phyloP scores from a whole-genome alignment of 2,888 invertebrate species.

The Atherix ibis region DNA sequence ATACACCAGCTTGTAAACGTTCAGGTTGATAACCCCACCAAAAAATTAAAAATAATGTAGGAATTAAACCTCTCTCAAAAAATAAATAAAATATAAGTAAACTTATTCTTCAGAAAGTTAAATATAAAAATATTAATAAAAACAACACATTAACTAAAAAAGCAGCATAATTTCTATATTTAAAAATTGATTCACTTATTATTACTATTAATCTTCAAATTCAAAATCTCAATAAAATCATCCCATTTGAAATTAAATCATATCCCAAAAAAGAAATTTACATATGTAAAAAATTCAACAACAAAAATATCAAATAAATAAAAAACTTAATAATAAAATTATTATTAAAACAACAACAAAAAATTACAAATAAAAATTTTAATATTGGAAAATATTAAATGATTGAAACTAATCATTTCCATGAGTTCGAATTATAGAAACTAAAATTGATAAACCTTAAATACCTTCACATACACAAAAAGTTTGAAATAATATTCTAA shows the following conservation, averaged over 20 bases:
- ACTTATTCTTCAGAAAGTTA: conserved; percentile 41
- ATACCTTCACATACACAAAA: conserved; percentile 49
- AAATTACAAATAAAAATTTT: conserved; percentile 36
- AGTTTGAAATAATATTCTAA: conserved; percentile 43
- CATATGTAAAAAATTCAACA: conserved; percentile 27
- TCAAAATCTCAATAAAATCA: conserved; percentile 41
- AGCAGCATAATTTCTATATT: conserved; percentile 33
- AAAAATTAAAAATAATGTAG: conserved; percentile 48
- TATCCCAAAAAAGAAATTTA: conserved; percentile 34
- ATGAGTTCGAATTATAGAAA: conserved; percentile 43
- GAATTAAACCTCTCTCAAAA: conserved; percentile 54
- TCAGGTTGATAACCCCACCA: conserved; percentile 53
- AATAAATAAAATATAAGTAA: conserved; percentile 52
- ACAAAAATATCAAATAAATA: conserved; percentile 33
- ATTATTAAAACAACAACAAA: conserved; percentile 38
- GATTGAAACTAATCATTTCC: conserved; percentile 48
- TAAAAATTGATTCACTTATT: conserved; percentile 36
- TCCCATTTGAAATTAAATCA: conserved; percentile 39
- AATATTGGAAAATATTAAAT: conserved; percentile 43
- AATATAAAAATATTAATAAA: conserved; percentile 38
- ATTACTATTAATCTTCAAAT: conserved; percentile 44
- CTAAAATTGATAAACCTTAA: conserved; percentile 45
- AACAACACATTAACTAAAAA: conserved; percentile 39
- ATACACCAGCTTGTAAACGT: conserved; percentile 46
- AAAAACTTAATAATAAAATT: conserved; percentile 36